Evolutionary conservation across 2,888 invertebrate genomes (phyloP).

Genomic region (Diloba caeruleocephala): DNA sequence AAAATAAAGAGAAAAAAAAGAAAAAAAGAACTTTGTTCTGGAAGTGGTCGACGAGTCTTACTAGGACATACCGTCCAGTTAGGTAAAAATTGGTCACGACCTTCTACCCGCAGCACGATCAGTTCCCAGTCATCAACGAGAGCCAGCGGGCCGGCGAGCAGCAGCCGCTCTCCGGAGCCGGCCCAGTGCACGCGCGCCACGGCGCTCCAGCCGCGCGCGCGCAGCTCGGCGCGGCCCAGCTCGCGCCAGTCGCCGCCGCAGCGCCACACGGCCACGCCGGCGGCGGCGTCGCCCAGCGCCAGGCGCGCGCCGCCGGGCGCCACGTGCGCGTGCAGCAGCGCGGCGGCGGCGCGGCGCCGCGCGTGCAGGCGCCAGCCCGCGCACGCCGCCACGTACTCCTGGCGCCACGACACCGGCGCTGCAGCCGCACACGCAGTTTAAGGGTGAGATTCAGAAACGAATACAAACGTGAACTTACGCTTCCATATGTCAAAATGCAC

Average conservation of each 20-base stretch:
- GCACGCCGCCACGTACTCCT: slow-evolving; percentile 58
- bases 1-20: no score
- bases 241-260: slow-evolving; percentile 36
- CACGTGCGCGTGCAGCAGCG: slow-evolving; percentile 56
- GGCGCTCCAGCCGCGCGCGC: slow-evolving; percentile 60
- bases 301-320: slow-evolving; percentile 44
- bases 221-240: slow-evolving; percentile 41
- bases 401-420: slow-evolving; percentile 62
- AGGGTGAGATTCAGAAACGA: no score
- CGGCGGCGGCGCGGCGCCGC: slow-evolving; percentile 40
- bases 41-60: no score
- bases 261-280: slow-evolving; percentile 34
- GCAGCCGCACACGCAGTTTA: not conserved
- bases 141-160: slow-evolving; percentile 69
- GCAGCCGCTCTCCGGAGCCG: slow-evolving; percentile 57
- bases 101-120: slow-evolving; percentile 61
- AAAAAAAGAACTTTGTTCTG: no score
- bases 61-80: no score
- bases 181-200: slow-evolving; percentile 61
- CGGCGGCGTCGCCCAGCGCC: slow-evolving; percentile 64
- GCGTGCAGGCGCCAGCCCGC: slow-evolving; percentile 56
- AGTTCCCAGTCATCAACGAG: slow-evolving; percentile 72
- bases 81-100: slow-evolving; percentile 35
- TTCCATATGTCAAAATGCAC: no score
- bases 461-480: no score